These are phyloP conservation scores for Madoqua kirkii DNA, from an alignment of 2,113 vertebrate species.

Conservation along the genomic window DNA sequence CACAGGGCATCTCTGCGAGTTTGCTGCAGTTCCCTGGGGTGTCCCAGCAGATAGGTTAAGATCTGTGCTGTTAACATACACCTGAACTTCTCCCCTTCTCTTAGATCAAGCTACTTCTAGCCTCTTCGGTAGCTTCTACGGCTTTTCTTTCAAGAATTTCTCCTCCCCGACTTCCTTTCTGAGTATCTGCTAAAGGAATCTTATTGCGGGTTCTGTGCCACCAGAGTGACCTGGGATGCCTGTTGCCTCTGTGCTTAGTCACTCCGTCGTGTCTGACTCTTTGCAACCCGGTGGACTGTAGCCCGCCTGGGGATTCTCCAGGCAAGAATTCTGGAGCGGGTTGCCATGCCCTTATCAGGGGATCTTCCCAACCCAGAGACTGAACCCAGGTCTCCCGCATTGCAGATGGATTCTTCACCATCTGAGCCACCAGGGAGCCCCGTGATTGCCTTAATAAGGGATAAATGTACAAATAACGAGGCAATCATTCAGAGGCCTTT, in stretches of 20 bases:
- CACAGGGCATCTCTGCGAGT: background rate
- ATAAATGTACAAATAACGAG: background rate
- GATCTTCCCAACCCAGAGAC: background rate
- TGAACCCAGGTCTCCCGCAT: background rate
- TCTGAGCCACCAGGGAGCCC: background rate
- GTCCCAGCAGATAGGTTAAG: too few relatives aligned
- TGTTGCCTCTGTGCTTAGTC: background rate
- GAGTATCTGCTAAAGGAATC: background rate
- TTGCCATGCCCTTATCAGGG: background rate
- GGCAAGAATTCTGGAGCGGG: background rate
- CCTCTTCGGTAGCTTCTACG: background rate
- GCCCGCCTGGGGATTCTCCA: background rate
- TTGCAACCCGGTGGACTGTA: background rate
- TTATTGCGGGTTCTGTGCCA: rapidly evolving
- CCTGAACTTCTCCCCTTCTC: background rate
- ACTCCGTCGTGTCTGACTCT: background rate
- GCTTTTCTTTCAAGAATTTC: background rate
- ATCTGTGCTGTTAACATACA: background rate
- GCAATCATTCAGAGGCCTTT: background rate
- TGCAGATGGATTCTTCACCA: background rate
- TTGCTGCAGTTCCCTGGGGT: too few relatives aligned
- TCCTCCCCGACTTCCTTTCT: background rate
- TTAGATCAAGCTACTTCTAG: background rate
- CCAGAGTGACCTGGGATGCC: background rate
- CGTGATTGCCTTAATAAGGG: background rate